Percentiles rank a stretch among this genome's conserved stretches.
These are phyloP conservation scores for Elephas maximus DNA, from an alignment of 2,113 vertebrate genomes.

Conservation along the genomic window DNA sequence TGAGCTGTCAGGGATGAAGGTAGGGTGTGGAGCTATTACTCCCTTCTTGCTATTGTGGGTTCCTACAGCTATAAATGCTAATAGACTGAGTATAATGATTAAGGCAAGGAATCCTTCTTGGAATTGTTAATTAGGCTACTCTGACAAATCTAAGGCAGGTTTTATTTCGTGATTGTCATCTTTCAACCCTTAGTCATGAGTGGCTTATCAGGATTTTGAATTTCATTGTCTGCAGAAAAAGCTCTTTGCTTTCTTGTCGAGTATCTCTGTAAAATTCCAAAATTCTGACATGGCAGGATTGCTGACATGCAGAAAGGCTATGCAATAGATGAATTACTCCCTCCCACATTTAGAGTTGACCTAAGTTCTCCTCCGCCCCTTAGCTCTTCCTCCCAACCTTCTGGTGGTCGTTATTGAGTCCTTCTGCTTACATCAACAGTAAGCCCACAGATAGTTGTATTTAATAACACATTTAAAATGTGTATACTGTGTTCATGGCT, in stretches of 20 bases:
- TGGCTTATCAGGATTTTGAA: not conserved
- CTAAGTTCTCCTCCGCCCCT: slow-evolving; percentile 6
- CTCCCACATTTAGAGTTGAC: slow-evolving; percentile 28
- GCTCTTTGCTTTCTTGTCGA: not conserved
- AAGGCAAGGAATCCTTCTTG: not conserved
- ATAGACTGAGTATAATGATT: not conserved
- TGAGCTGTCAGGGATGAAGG: not conserved
- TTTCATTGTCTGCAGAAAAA: slow-evolving; percentile 47
- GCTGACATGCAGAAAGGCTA: not conserved
- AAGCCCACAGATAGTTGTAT: slow-evolving; percentile 9
- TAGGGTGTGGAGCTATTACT: not conserved
- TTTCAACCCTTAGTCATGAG: slow-evolving; percentile 17
- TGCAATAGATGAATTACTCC: not conserved
- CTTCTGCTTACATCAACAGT: slow-evolving; percentile 9
- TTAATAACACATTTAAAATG: not conserved
- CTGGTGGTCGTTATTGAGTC: not conserved
- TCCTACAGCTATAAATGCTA: not conserved
- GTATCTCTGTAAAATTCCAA: slow-evolving; percentile 35
- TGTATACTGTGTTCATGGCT: not conserved
- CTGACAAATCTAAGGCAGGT: slow-evolving; percentile 7
- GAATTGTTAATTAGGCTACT: not conserved
- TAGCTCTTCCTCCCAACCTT: slow-evolving; percentile 12
- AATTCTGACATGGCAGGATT: not conserved
- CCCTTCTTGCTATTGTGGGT: slow-evolving; percentile 3
- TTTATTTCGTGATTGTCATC: slow-evolving; percentile 36